phyloP scores from a whole-genome alignment of 2,113 vertebrate genomes.

The Paraplagusia blochii region DNA sequence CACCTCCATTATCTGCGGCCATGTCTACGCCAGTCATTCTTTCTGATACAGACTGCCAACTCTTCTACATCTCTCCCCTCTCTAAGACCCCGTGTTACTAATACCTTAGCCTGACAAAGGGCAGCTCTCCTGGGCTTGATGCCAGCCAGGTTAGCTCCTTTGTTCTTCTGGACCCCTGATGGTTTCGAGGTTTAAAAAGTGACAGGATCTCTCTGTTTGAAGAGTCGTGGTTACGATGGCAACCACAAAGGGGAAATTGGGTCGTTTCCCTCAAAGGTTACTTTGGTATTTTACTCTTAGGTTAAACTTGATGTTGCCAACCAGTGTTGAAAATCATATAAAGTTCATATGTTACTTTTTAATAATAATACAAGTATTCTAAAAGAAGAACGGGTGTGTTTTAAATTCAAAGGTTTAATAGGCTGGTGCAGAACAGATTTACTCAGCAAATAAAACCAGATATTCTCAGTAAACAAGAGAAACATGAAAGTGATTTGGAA shows the following conservation, averaged over 20 bases:
- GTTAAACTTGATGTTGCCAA: conserved; percentile 6
- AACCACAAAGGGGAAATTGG: conserved; percentile 21
- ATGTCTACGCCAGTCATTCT: conserved; percentile 52
- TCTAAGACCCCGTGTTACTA: conserved; percentile 46
- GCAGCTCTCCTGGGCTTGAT: conserved; percentile 52
- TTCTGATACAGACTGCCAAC: conserved; percentile 43
- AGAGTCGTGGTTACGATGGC: conserved; percentile 27
- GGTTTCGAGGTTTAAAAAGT: conserved; percentile 56
- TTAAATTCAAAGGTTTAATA: neutral
- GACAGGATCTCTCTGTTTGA: conserved; percentile 32
- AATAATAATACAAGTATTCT: no score
- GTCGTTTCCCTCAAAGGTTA: neutral
- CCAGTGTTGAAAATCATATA: conserved; percentile 6
- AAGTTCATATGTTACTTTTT: neutral
- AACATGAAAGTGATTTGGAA: no score
- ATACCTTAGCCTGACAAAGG: conserved; percentile 63
- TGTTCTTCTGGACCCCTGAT: conserved; percentile 45
- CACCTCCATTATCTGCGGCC: conserved; percentile 18
- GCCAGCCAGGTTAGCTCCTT: conserved; percentile 62
- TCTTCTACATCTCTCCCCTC: conserved; percentile 35
- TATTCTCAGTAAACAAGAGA: no score
- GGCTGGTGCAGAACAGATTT: no score
- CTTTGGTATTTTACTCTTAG: conserved; percentile 12
- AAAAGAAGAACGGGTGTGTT: no score
- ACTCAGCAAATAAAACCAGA: no score